These are phyloP conservation scores for Eristalinus sepulchralis DNA, from an alignment of 2,888 invertebrate genomes.

Conservation along the genomic window DNA sequence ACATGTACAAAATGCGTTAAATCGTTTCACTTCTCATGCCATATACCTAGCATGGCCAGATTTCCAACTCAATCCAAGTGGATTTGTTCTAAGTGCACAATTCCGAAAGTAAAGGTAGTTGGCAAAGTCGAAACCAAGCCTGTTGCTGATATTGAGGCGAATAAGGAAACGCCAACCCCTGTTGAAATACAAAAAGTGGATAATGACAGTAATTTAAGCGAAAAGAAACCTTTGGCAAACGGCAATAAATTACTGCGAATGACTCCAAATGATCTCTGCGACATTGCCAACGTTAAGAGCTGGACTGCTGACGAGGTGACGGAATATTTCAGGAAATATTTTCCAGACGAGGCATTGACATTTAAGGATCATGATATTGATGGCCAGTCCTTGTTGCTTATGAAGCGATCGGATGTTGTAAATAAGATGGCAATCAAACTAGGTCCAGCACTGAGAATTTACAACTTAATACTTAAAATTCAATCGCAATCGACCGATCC, in stretches of 20 bases:
- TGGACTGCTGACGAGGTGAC: slow-evolving; percentile 93
- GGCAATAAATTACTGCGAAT: slow-evolving; percentile 27
- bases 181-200: slow-evolving; percentile 11
- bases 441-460: slow-evolving; percentile 93
- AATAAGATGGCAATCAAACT: slow-evolving; percentile 90
- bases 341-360: slow-evolving; percentile 89
- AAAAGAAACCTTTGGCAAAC: slow-evolving; percentile 21
- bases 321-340: slow-evolving; percentile 88
- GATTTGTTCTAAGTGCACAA: slow-evolving; percentile 86
- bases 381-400: slow-evolving; percentile 91
- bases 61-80: slow-evolving; percentile 83
- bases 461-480: slow-evolving; percentile 89
- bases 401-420: slow-evolving; percentile 92
- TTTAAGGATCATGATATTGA: slow-evolving; percentile 96
- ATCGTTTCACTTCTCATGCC: slow-evolving; percentile 91
- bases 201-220: background rate
- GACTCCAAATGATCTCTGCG: slow-evolving; percentile 71
- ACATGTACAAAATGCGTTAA: slow-evolving; percentile 93
- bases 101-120: slow-evolving; percentile 55
- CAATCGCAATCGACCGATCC: slow-evolving; percentile 89
- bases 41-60: slow-evolving; percentile 86
- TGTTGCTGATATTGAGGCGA: background rate
- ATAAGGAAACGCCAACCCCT: slow-evolving; percentile 2
- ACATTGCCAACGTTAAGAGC: slow-evolving; percentile 74
- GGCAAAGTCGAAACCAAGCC: slow-evolving; percentile 9